phyloP scores from a whole-genome alignment of 1,140 invertebrate species.

The Drosophila guanche region DNA sequence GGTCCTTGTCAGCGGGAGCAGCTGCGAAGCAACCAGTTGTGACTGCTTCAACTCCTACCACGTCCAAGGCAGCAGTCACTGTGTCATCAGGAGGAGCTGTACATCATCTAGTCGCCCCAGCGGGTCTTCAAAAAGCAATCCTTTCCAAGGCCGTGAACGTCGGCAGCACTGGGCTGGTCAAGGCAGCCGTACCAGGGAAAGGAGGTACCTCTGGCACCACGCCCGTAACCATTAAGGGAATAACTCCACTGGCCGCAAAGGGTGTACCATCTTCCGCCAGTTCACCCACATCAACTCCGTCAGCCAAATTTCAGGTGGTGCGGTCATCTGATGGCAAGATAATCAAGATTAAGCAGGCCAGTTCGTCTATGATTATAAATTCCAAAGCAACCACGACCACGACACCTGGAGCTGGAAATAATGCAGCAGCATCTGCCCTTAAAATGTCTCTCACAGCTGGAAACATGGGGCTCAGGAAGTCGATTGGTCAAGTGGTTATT shows the following conservation, averaged over 20 bases:
- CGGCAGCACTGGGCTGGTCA: conserved; percentile 46
- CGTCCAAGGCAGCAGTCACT: conserved; percentile 13
- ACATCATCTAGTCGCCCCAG: conserved; percentile 22
- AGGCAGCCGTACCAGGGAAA: conserved; percentile 29
- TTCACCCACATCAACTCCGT: conserved; percentile 5
- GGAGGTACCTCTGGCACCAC: background rate
- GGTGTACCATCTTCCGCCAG: background rate
- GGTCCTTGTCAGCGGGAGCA: conserved; percentile 8
- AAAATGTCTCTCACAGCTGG: conserved; percentile 14
- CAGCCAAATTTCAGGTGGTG: conserved; percentile 59
- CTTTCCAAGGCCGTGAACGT: conserved; percentile 49
- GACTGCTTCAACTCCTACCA: conserved; percentile 1
- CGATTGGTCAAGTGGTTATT: conserved; percentile 47
- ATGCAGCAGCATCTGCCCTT: conserved; percentile 3
- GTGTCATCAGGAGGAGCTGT: conserved; percentile 14
- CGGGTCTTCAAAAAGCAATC: conserved; percentile 54
- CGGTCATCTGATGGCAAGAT: conserved; percentile 70
- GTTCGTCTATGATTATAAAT: conserved; percentile 55
- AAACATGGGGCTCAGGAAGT: conserved; percentile 37
- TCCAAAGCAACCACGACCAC: conserved; percentile 25
- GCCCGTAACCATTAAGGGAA: conserved; percentile 48
- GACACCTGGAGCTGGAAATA: background rate
- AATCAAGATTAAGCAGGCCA: conserved; percentile 56
- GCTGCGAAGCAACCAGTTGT: background rate
- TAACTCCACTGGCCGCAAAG: conserved; percentile 31